Evolutionary conservation across 2,797 vertebrate species (phyloP), one percentile per base, ranked within the genome.

Genomic region (Syngnathus rostellatus): DNA sequence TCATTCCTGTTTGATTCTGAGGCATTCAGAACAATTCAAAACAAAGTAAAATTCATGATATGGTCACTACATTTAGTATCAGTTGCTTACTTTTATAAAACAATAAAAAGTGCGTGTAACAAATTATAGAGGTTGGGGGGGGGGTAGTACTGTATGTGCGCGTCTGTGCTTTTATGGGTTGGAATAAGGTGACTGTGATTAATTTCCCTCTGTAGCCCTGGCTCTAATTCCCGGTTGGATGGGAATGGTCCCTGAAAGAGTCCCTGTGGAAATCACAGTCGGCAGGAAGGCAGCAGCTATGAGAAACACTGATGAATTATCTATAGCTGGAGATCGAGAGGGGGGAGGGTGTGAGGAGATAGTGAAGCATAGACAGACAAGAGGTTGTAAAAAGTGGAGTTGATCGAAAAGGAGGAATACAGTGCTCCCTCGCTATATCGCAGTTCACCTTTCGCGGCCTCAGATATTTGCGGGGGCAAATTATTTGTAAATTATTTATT

Each of bases 261-360:
- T 91, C 90, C 89, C 87, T 58, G 85, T 90, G 89, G 90, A 91
- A 92, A 90, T 90, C 85, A 89, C 80, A 76, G 78, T 59, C 80
- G 79, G 85, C 83, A 87, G 79, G 77, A 80, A 83, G 84, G 82
- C 86, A 81, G 82, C 78, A 74, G 79, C 81, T 79, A 82, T 81
- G 83, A 86, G 85, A 84, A 90, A 85, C 81, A 85, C 83, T 89
- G 86, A 90, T 90, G 87, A 91, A 90, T 90, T 89, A 91, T 90
- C 88, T 87, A 90, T 89, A 69, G 54, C 41, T 45, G 54, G 43
- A 59, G 61, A 66, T 64, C 12, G 63, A 58, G 61, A 39, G 16
- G 21, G 5, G 31, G 31, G 40, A 16, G 19, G 53, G 17, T 57
- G 23, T 23, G 19, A 8, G 54, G 68, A 66, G 71, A 73, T 53